A percentile compares a stretch with the other conserved stretches of the same genome.
phyloP scores from a whole-genome alignment of 2,888 invertebrate species.

The Prenolepis imparis region DNA sequence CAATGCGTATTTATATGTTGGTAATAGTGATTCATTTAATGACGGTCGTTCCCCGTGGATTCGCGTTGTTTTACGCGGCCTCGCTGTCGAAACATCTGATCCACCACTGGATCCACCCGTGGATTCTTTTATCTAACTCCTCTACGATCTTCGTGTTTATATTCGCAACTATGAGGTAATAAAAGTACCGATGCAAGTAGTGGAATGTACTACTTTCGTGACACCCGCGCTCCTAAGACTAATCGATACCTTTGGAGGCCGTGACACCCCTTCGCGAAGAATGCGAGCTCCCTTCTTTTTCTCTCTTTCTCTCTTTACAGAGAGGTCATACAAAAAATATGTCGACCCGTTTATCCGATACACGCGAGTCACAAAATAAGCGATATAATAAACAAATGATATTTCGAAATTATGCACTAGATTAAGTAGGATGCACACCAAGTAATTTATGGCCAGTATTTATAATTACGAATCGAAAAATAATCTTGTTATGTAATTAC shows the following conservation, averaged over 20 bases:
- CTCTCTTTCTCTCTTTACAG: conserved; percentile 11
- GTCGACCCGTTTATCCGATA: background rate
- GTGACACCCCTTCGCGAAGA: conserved; percentile 63
- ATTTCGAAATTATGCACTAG: background rate
- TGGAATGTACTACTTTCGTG: conserved; percentile 66
- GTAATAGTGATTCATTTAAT: conserved; percentile 24
- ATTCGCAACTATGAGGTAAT: conserved; percentile 58
- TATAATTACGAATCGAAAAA: background rate
- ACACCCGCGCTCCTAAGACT: conserved; percentile 42
- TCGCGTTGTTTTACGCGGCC: background rate
- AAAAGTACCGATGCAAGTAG: conserved; percentile 24
- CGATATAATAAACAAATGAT: background rate
- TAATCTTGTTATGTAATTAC: background rate
- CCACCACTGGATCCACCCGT: background rate
- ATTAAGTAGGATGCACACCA: no score
- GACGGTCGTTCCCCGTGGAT: background rate
- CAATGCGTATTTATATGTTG: conserved; percentile 39
- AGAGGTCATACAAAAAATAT: conserved; percentile 35
- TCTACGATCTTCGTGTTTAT: conserved; percentile 49
- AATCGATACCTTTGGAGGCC: conserved; percentile 71
- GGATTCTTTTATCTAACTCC: conserved; percentile 33
- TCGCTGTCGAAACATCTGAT: background rate
- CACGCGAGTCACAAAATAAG: background rate
- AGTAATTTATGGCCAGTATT: background rate
- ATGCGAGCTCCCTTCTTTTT: conserved; percentile 16